Evolutionary conservation across 2,113 vertebrate genomes (phyloP), one percentile per base, ranked within the genome.

Genomic region (Lipotes vexillifer): DNA sequence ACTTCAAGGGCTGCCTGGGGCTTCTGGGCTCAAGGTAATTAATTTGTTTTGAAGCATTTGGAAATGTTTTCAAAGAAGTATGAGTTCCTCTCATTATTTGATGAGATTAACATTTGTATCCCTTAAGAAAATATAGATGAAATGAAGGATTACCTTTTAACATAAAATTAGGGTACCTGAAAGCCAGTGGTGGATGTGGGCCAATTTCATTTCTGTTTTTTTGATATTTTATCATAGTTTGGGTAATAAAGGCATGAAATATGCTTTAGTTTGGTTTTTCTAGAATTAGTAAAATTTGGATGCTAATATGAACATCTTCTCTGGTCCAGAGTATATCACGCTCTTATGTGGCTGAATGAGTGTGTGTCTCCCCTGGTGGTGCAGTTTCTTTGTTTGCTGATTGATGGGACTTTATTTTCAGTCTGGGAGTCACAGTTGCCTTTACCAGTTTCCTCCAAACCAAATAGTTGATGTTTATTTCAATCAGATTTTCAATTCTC

Each of bases 21-120:
- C 92, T 66, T 88, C 98, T 92, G 99, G 99, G 44, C 92, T 97
- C 80, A 98, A 98, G 99, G 99, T 99, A 99, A 98, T 87, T 99
- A 99, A 98, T 71, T 96, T 77, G 72, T 38, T 55, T 74, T 38
- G 15, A 69, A 91, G 38, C 33, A 83, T 84, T 95, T 93, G 29
- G 10, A 91, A 95, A 33, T 95, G 68, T 74, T 93, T 29, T 90
- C 31, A 72, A 94, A 81, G n/a, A 63, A 83, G 72, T 84, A 31
- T 41, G 49, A 10, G 1, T 75, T 68, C 0, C n/a, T 36, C n/a
- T 85, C 21, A 44, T 83, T 68, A 21, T 72, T 59, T 88, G 44
- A 33, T 75, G 44, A 94, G 29, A 57, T 86, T 87, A 55, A 38
- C 1, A 21, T 69, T 55, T 96, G 3, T 25, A 38, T 65, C 17